Evolutionary conservation across 2,797 vertebrate genomes (phyloP).

Genomic region (Cygnus olor): DNA sequence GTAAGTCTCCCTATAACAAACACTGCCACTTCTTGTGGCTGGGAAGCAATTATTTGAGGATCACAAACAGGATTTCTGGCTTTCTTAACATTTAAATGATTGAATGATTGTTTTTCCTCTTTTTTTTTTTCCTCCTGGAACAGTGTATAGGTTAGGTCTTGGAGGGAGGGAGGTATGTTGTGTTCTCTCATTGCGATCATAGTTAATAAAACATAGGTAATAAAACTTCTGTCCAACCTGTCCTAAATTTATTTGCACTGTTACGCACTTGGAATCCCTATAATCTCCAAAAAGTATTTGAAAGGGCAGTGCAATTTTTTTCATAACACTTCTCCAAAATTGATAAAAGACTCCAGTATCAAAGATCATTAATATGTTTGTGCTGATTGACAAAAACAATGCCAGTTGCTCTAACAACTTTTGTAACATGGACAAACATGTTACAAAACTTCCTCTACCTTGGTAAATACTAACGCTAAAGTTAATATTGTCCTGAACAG

Average conservation of each 20-base stretch:
- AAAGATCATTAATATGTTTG: neutral
- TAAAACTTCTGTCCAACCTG: too few species aligned
- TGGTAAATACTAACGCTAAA: neutral
- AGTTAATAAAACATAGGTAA: too few species aligned
- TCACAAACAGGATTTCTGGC: neutral
- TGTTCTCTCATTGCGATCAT: too few species aligned
- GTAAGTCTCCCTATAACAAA: neutral
- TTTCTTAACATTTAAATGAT: too few species aligned
- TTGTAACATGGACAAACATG: neutral
- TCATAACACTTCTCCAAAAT: neutral
- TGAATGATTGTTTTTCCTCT: too few species aligned
- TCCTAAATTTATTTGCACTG: too few species aligned
- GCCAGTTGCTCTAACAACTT: neutral
- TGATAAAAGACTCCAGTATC: rapidly evolving
- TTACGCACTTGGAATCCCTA: too few species aligned
- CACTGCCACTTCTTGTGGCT: neutral
- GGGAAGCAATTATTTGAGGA: neutral
- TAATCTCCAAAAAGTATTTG: neutral
- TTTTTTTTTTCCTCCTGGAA: too few species aligned
- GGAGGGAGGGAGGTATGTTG: too few species aligned
- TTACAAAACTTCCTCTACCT: neutral
- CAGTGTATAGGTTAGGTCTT: too few species aligned
- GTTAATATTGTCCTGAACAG: neutral
- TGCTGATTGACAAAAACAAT: neutral
- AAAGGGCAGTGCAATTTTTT: neutral